phyloP scores from a whole-genome alignment of 2,888 invertebrate species.

The Drosophila pseudotakahashii region DNA sequence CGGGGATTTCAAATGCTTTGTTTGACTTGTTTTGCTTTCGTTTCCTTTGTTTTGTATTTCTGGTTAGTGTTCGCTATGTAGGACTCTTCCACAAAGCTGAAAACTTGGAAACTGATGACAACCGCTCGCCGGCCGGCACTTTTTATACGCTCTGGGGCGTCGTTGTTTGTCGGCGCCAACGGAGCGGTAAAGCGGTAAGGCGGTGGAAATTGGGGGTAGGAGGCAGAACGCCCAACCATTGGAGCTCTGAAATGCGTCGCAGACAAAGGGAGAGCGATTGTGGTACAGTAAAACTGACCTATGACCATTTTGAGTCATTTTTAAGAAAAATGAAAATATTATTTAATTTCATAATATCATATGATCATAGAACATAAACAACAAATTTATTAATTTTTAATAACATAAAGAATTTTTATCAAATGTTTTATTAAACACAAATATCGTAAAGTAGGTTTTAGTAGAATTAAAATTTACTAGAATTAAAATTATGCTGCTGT shows the following conservation, averaged over 20 bases:
- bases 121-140: constrained; percentile 59
- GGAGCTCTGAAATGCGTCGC: constrained; percentile 27
- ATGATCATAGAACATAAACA: too few relatives aligned
- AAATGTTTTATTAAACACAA: too few relatives aligned
- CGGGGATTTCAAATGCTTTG: not conserved
- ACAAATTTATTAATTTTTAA: too few relatives aligned
- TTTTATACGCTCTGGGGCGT: constrained; percentile 60
- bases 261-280: constrained; percentile 23
- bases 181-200: constrained; percentile 26
- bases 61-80: not conserved
- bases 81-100: constrained; percentile 36
- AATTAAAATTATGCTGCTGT: too few relatives aligned
- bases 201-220: not conserved
- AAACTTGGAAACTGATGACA: constrained; percentile 58
- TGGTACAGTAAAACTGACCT: constrained; percentile 10
- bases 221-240: not conserved
- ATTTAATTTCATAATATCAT: too few relatives aligned
- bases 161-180: constrained; percentile 36
- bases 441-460: too few relatives aligned
- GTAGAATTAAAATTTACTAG: too few relatives aligned
- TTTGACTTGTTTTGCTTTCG: too few relatives aligned
- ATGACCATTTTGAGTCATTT: too few relatives aligned
- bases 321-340: too few relatives aligned
- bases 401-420: too few relatives aligned
- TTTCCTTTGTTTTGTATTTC: not conserved